These are phyloP conservation scores for Cryptotis parvus DNA, from an alignment of 2,113 vertebrate species.

Conservation along the genomic window DNA sequence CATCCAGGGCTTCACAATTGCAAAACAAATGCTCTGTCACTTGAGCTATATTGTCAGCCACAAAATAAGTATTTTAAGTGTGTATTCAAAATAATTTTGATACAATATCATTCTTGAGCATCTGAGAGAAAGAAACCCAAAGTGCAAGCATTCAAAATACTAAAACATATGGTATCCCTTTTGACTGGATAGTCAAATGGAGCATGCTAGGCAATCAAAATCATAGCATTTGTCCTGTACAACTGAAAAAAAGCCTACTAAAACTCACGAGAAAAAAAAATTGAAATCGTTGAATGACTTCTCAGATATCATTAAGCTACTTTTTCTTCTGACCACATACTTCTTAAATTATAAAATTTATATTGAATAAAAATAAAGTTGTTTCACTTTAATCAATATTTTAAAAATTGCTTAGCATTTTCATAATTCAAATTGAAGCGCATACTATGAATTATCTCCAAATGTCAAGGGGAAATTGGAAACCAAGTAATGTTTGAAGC, in stretches of 20 bases:
- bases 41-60: too few relatives aligned
- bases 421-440: constrained; percentile 14
- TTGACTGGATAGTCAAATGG: background rate
- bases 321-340: background rate
- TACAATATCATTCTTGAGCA: background rate
- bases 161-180: background rate
- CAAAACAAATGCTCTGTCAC: too few relatives aligned
- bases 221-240: background rate
- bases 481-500: background rate
- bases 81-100: background rate
- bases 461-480: background rate
- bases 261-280: background rate
- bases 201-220: background rate
- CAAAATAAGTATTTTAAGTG: background rate
- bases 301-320: background rate
- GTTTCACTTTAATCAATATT: constrained; percentile 39
- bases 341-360: background rate
- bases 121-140: background rate
- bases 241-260: background rate
- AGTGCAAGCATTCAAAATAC: background rate
- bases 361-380: background rate
- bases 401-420: background rate
- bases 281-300: background rate
- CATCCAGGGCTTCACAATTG: too few relatives aligned
- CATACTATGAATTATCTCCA: background rate